phyloP scores from a whole-genome alignment of 2,888 invertebrate species.

The Caenorhabditis japonica region DNA sequence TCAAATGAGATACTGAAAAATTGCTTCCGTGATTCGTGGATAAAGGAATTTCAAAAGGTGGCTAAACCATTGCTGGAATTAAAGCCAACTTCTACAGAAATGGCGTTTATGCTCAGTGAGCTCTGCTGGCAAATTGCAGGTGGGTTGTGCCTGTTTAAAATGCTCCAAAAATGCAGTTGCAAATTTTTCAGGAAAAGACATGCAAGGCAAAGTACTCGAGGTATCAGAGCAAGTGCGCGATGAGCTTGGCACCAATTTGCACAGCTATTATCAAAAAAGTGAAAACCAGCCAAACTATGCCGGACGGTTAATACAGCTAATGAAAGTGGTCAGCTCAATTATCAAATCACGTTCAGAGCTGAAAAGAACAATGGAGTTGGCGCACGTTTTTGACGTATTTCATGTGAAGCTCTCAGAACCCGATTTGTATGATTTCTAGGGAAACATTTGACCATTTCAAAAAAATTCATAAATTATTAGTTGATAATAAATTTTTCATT shows the following conservation, averaged over 20 bases:
- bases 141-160: no score
- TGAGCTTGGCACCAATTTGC: conserved; percentile 43
- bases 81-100: conserved; percentile 27
- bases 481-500: conserved; percentile 5
- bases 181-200: conserved; percentile 32
- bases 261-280: conserved; percentile 34
- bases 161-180: no score
- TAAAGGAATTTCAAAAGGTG: conserved; percentile 22
- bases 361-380: conserved; percentile 54
- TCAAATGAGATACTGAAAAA: conserved; percentile 20
- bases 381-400: conserved; percentile 58
- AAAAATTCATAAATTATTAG: no score
- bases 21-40: conserved; percentile 36
- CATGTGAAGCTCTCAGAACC: conserved; percentile 52
- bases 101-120: conserved; percentile 51
- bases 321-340: conserved; percentile 51
- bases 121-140: conserved; percentile 53
- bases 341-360: conserved; percentile 52
- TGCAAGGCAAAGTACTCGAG: conserved; percentile 37
- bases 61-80: conserved; percentile 28
- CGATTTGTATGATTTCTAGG: conserved; percentile 29
- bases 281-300: conserved; percentile 48
- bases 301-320: conserved; percentile 51
- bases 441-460: background rate
- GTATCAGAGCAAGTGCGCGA: conserved; percentile 39